Conservation (phyloP, 2,797 vertebrate genomes). For the Micromesistius poutassou region DNA sequence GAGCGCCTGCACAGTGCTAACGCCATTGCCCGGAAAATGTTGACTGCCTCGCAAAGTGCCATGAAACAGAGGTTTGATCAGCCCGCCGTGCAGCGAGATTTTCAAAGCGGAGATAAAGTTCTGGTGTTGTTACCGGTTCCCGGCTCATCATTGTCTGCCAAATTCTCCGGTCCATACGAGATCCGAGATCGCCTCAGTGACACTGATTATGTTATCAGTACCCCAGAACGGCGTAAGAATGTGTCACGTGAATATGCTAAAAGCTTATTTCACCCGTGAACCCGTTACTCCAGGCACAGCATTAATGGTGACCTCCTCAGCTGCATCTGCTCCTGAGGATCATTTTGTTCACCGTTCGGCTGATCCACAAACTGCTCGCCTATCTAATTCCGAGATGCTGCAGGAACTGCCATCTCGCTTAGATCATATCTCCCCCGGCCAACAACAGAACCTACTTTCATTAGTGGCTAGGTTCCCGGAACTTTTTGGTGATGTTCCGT, state of each 20-base stretch:
- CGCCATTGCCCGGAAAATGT: not conserved
- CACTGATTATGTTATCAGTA: conserved; percentile 12
- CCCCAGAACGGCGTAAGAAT: not conserved
- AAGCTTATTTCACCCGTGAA: not conserved
- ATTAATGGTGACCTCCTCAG: not conserved
- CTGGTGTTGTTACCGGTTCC: conserved; percentile 3
- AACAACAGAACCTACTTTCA: not conserved
- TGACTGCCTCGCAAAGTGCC: not conserved
- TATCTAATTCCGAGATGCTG: too few relatives aligned
- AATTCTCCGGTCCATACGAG: conserved; percentile 3
- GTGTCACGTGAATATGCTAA: not conserved
- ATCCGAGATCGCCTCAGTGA: not conserved
- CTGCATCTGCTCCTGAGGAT: not conserved
- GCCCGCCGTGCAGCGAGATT: not conserved
- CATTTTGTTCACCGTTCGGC: not conserved
- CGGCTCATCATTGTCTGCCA: not conserved
- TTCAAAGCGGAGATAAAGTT: not conserved
- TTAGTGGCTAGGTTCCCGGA: not conserved
- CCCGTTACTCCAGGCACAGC: not conserved
- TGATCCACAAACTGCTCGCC: too few relatives aligned
- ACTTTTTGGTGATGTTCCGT: not conserved
- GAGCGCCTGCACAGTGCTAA: conserved; percentile 6
- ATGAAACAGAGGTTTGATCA: conserved; percentile 8
- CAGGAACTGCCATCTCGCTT: too few relatives aligned
- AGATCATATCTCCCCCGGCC: too few relatives aligned